Percentiles rank a stretch among this genome's conserved stretches.
These are phyloP conservation scores for Apamea sordens DNA, from an alignment of 2,888 invertebrate species.

Conservation along the genomic window DNA sequence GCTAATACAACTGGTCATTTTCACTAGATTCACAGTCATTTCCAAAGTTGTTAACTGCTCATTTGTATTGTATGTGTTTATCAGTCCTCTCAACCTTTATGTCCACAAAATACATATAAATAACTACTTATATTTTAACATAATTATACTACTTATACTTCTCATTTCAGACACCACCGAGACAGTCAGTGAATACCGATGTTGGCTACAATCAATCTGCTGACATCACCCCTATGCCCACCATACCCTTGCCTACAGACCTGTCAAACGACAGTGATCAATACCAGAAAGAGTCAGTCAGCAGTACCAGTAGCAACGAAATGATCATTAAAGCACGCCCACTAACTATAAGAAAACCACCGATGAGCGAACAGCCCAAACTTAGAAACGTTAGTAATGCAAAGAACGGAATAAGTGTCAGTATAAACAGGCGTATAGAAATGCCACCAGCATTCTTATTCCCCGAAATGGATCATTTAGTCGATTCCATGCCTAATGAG, in stretches of 20 bases:
- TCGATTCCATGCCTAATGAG: conserved; percentile 85
- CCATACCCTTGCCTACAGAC: conserved; percentile 81
- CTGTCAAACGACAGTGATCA: conserved; percentile 80
- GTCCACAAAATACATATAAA: no score
- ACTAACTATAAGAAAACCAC: conserved; percentile 95
- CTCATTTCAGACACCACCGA: conserved; percentile 87
- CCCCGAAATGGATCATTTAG: conserved; percentile 93
- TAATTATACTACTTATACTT: conserved; percentile 5
- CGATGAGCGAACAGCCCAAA: conserved; percentile 95
- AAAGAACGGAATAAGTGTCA: conserved; percentile 91
- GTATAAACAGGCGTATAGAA: conserved; percentile 94
- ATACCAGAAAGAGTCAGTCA: conserved; percentile 86
- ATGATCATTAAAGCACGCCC: conserved; percentile 94
- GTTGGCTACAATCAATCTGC: conserved; percentile 77
- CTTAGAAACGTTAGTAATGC: conserved; percentile 91
- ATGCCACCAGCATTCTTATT: conserved; percentile 96
- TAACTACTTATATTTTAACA: neutral
- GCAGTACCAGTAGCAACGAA: conserved; percentile 81
- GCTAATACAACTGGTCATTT: conserved; percentile 7
- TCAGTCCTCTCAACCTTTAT: neutral
- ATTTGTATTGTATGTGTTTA: conserved; percentile 8
- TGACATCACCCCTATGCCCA: conserved; percentile 78
- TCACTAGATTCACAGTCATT: neutral
- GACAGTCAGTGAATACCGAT: conserved; percentile 87
- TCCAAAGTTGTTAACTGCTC: neutral